Evolutionary conservation across 2,797 vertebrate genomes (phyloP).

Genomic region (Chrosomus eos): DNA sequence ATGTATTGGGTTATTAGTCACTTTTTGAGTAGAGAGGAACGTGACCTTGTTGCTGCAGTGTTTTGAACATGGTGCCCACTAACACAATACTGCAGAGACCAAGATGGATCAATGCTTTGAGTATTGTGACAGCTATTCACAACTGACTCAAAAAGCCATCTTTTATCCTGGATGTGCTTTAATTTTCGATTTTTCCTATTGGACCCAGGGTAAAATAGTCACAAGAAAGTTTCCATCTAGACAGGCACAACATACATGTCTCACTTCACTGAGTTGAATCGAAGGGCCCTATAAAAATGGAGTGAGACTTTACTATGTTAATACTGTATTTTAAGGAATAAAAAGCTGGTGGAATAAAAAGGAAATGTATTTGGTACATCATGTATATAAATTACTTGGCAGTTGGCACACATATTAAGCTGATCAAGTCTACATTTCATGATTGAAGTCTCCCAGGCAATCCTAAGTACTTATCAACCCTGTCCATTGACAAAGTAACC

Average conservation of each 20-base stretch:
- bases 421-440: neutral
- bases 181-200: conserved; percentile 37
- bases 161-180: conserved; percentile 57
- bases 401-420: neutral
- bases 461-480: neutral
- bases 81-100: conserved; percentile 22
- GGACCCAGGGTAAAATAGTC: conserved; percentile 30
- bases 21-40: neutral
- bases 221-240: neutral
- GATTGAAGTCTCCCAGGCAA: neutral
- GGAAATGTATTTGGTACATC: neutral
- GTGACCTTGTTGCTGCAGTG: conserved; percentile 49
- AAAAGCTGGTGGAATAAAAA: neutral
- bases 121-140: conserved; percentile 71
- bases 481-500: neutral
- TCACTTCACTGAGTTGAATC: conserved; percentile 18
- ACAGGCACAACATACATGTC: conserved; percentile 17
- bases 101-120: conserved; percentile 74
- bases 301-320: neutral
- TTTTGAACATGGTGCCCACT: conserved; percentile 54
- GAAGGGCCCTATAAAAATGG: neutral
- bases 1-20: neutral
- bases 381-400: neutral
- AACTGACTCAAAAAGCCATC: conserved; percentile 64
- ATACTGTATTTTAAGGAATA: neutral